Evolutionary conservation across 2,797 vertebrate species (phyloP), one percentile per base, ranked within the genome.

Genomic region (Orientallactaga sibirica): DNA sequence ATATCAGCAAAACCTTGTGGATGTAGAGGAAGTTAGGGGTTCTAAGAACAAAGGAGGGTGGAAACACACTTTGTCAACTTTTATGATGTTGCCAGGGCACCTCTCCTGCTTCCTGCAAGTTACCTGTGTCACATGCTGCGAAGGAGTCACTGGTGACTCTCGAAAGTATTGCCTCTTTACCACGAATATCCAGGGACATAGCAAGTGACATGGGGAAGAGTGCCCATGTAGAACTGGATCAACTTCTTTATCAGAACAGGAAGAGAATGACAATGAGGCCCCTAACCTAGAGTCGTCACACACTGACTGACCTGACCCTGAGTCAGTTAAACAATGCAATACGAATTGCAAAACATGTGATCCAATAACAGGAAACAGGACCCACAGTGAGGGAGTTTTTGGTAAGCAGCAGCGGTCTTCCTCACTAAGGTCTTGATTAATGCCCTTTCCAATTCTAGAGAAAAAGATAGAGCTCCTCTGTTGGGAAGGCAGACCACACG

Each of bases 401-500:
- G 8, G 58, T 41, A 87, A 64, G 88, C n/a, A 41, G 7, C 29
- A 41, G 75, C 55, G 37, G 80, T 89, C 93, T 77, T 94, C 75
- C 83, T 62, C 85, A 61, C 74, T 5, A 6, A 91, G 67, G 66
- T 94, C 86, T 87, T 74, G 85, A 41, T 18, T 85, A 4, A 55
- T 2, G 0, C 62, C 73, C 48, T 75, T 90, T 68, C 90, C 41
- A 86, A 95, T 92, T 64, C 43, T n/a, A 91, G 52, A 77, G 48
- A 82, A 93, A 52, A 6, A 61, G 52, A 85, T 14, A 27, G 52
- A 93, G 76, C 86, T 81, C 76, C 61, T 4, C 41, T 12, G 29
- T 79, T 78, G 24, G 22, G 29, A 74, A 4, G 76, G 96, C 97
- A 97, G 97, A 97, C 95, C 92, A 1, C 78, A 89, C 95, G 81